Evolutionary conservation across 2,888 invertebrate species (phyloP), one percentile per base, ranked within the genome.

Genomic region (Operophtera brumata): DNA sequence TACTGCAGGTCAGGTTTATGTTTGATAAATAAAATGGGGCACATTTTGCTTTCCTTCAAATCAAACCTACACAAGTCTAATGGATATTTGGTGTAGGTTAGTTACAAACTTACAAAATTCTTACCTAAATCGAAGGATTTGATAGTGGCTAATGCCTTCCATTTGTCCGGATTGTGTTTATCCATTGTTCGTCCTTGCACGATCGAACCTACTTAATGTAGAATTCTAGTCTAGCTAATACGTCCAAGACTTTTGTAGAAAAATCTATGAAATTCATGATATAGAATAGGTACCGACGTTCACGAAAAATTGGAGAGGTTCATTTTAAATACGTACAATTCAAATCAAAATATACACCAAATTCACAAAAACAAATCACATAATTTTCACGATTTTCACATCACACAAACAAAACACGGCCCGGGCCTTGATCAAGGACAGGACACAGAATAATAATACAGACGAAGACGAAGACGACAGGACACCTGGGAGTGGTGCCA

Each of bases 121-220:
- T 73, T 71, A 88, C 89, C 89, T 68, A 85, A 74, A 71, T 89
- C 90, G 63, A 90, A 90, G n/a, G 86, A 74, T 71, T 89, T 88
- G 7, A 88, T 76, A 1, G 90, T 90, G 14, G 86, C 78, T 52
- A 90, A 72, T 52, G 85, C 78, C 54, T 87, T 84, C 90, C 90
- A 90, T 66, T 86, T 86, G 53, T 82, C 78, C 44, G 78, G 66
- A 54, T 77, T 79, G 47, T 72, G 73, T 63, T 75, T 80, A 54
- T 84, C 82, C 88, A 88, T 88, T 53, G 53, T 62, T 62, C 50
- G 49, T 66, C 59, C 50, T 57, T 55, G 13, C 49, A 62, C 20
- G 14, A 65, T 65, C 42, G 53, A 55, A 62, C 70, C 59, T 71
- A 65, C 32, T 45, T n/a, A n/a, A n/a, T n/a, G n/a, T n/a, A n/a